Evolutionary conservation across 2,888 invertebrate genomes (phyloP), one percentile per base, ranked within the genome.

Genomic region (Teleogryllus oceanicus): DNA sequence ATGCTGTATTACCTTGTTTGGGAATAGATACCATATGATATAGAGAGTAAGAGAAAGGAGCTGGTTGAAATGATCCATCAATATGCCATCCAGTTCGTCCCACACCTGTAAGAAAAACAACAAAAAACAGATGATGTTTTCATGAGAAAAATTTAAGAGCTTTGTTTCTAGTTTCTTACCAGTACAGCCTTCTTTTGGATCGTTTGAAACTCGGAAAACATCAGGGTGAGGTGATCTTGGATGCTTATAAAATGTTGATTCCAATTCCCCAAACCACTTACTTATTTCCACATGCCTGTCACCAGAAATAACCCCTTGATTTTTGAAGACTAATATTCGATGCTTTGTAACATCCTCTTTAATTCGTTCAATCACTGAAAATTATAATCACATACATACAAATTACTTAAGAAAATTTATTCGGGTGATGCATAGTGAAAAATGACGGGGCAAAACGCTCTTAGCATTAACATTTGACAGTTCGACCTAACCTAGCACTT

Each of bases 61-160:
- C 84, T 16, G 83, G 83, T 78, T 85, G 85, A 79, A 85, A 85
- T 24, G 85, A 84, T 4, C 85, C 85, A 81, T 85, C 85, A n/a
- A 85, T 85, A 77, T 85, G 85, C 85, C 85, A 85, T 16, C 85
- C 85, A 2, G 85, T 84, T 77, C 85, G 81, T 12, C 85, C 85
- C 78, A 85, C 85, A 50, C 84, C 85, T 85, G 74, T 24, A 77
- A 11, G 10, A 74, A 21, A 74, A 74, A 74, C 5, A 20, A 21
- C n/a, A 24, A 21, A 80, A n/a, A 11, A 51, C 49, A 76, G 2
- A 74, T 74, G 18, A 1, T 11, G 20, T 49, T 78, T 5, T n/a
- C 49, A 51, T 24, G 10, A 16, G 50, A 11, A 49, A 16, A 20
- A 8, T 11, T 24, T 18, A 10, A 2, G n/a, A 5, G 5, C 11